Base-by-base conservation (phyloP, 2,797 vertebrate species). In the Urophycis tenuis region DNA sequence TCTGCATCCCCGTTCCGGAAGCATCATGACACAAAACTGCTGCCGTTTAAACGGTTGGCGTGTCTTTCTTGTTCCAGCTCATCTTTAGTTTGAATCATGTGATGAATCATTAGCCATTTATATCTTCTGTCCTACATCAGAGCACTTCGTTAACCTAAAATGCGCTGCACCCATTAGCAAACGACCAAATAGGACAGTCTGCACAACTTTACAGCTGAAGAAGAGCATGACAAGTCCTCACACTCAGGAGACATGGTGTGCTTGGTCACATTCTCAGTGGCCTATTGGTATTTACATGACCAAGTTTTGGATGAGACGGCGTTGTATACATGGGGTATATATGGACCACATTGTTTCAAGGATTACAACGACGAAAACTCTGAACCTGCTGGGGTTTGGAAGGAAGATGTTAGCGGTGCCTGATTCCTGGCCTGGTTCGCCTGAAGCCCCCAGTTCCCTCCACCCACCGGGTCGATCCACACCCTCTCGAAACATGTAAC, bases 341-440 rank as follows among this genome's bases (percentile, higher is more conserved):
- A 71, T 33, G 30, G 19, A 19, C 32, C 25, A n/a, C 53, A 19
- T 22, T 32, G 5, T n/a, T 22, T 35, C 8, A 36, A 72, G 22
- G 34, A 35, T 12, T 15, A 15, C 1, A 33, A 60, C 78, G 49
- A 74, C 73, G 77, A 76, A 80, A 83, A 39, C 6, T n/a, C 72
- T 83, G 82, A 81, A 82, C 82, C 76, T 36, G 80, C 82, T 84
- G 86, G 87, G 87, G 85, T 86, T 78, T 87, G 81, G 88, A 81
- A 83, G 79, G 81, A 33, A 80, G 79, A 81, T 81, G 78, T 81
- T 79, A 39, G 82, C 79, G 74, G 84, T 85, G 89, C 86, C 88
- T 79, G 78, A 86, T 85, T 88, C 79, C 86, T 85, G 83, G 78
- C 82, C 82, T 80, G 81, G 85, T 81, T 86, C 79, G 53, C 82